These are phyloP conservation scores for Melanotaenia duboulayi DNA, from an alignment of 2,113 vertebrate species.

Conservation along the genomic window DNA sequence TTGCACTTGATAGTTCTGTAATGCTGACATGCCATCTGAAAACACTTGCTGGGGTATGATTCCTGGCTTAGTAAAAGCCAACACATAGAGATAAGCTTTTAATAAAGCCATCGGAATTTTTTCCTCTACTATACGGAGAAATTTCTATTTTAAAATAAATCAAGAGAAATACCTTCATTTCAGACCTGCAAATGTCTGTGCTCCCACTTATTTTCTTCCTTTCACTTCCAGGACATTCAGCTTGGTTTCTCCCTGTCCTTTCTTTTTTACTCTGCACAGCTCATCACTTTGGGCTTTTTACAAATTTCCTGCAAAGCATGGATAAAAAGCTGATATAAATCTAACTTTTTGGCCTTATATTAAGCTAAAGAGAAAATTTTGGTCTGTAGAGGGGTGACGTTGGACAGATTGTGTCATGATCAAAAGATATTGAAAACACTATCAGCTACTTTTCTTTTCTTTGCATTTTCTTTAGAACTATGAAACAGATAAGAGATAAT, in stretches of 20 bases:
- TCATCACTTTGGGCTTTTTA: slow-evolving; percentile 3
- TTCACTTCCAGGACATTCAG: not conserved
- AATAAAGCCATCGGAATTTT: not conserved
- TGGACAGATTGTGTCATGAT: slow-evolving; percentile 48
- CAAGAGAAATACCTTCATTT: not conserved
- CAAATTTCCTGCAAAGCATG: slow-evolving; percentile 7
- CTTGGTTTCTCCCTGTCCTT: too few species aligned
- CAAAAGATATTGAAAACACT: slow-evolving; percentile 41
- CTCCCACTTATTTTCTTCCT: slow-evolving; percentile 5
- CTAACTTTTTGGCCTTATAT: slow-evolving; percentile 37
- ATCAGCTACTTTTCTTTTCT: slow-evolving; percentile 29
- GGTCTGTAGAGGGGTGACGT: slow-evolving; percentile 5
- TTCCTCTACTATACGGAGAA: slow-evolving; percentile 11
- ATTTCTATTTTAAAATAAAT: slow-evolving; percentile 24
- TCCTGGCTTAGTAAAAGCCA: not conserved
- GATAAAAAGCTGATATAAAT: slow-evolving; percentile 11
- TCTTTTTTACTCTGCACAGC: not conserved
- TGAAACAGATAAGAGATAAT: slow-evolving; percentile 40
- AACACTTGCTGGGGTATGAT: not conserved
- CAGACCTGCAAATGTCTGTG: slow-evolving; percentile 2
- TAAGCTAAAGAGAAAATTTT: slow-evolving; percentile 7
- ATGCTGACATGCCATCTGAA: not conserved
- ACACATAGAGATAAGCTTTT: not conserved
- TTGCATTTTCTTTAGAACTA: slow-evolving; percentile 48
- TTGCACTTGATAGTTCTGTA: not conserved